These are phyloP conservation scores for Cryptops parisi DNA, from an alignment of 2,888 invertebrate species.

Conservation along the genomic window DNA sequence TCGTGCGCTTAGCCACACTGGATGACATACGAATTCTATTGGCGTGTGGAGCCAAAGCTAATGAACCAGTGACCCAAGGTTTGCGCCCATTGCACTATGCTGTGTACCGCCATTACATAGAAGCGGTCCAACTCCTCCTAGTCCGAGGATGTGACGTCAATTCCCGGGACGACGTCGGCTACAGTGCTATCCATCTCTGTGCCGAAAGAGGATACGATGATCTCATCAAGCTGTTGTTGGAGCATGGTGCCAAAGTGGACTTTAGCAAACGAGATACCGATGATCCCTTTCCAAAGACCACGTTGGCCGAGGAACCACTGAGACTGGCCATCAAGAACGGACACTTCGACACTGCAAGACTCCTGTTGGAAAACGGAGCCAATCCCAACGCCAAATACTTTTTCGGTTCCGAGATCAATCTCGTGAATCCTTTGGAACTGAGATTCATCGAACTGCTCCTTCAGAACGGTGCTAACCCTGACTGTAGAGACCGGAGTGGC, in stretches of 20 bases:
- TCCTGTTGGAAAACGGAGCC: slow-evolving; percentile 67
- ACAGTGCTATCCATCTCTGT: slow-evolving; percentile 71
- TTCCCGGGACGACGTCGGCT: slow-evolving; percentile 75
- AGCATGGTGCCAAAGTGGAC: slow-evolving; percentile 64
- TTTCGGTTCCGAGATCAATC: slow-evolving; percentile 77
- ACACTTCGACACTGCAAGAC: slow-evolving; percentile 46
- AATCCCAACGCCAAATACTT: slow-evolving; percentile 85
- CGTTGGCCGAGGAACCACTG: slow-evolving; percentile 59
- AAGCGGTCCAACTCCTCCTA: slow-evolving; percentile 62
- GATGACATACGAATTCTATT: slow-evolving; percentile 73
- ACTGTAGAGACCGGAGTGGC: slow-evolving; percentile 71
- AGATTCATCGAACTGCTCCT: slow-evolving; percentile 67
- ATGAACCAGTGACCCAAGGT: slow-evolving; percentile 69
- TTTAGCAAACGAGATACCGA: slow-evolving; percentile 40
- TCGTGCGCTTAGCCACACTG: slow-evolving; percentile 69
- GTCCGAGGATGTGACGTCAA: slow-evolving; percentile 69
- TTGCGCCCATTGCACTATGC: slow-evolving; percentile 82
- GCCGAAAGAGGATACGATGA: slow-evolving; percentile 33
- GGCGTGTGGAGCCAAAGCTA: slow-evolving; percentile 67
- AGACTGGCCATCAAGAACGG: slow-evolving; percentile 73
- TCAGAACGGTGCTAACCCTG: slow-evolving; percentile 73
- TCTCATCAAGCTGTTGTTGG: slow-evolving; percentile 44
- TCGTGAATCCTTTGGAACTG: slow-evolving; percentile 58
- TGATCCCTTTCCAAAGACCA: slow-evolving; percentile 27
- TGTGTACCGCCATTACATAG: slow-evolving; percentile 61